These are phyloP conservation scores for Nomada lathburiana DNA, from an alignment of 2,888 invertebrate genomes.

Conservation along the genomic window DNA sequence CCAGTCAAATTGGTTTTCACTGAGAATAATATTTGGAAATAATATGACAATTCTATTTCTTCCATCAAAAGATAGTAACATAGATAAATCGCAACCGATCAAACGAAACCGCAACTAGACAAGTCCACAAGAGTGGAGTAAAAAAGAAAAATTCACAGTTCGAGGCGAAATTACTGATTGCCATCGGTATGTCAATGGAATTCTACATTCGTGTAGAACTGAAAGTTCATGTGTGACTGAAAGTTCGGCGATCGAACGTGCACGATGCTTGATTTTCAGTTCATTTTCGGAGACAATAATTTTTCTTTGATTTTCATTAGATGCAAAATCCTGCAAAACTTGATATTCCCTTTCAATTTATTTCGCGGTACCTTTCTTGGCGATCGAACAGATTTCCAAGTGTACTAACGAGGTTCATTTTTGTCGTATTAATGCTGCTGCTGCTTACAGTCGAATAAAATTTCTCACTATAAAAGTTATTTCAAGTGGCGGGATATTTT, in stretches of 20 bases:
- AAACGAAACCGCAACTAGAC: not conserved
- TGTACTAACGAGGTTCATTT: no score
- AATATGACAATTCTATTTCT: no score
- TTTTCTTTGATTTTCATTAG: not conserved
- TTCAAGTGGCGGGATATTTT: no score
- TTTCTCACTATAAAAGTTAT: no score
- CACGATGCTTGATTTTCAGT: conserved; percentile 19
- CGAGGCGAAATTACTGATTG: conserved; percentile 12
- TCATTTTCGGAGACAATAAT: not conserved
- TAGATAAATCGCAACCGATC: no score
- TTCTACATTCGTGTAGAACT: conserved; percentile 10
- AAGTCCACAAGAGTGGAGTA: not conserved
- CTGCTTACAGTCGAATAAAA: no score
- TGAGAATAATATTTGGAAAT: no score
- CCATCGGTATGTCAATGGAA: conserved; percentile 2
- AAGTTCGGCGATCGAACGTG: conserved; percentile 16
- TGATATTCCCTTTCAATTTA: not conserved
- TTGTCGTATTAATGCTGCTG: no score
- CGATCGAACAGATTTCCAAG: no score
- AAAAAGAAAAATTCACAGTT: conserved; percentile 23
- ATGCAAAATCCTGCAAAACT: conserved; percentile 1
- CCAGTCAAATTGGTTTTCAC: no score
- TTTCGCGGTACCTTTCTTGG: not conserved
- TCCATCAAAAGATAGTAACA: no score
- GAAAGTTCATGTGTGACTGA: conserved; percentile 10